Percentiles rank a stretch among this genome's conserved stretches.
phyloP scores from a whole-genome alignment of 2,113 vertebrate genomes.

The Tychaedon coryphoeus region DNA sequence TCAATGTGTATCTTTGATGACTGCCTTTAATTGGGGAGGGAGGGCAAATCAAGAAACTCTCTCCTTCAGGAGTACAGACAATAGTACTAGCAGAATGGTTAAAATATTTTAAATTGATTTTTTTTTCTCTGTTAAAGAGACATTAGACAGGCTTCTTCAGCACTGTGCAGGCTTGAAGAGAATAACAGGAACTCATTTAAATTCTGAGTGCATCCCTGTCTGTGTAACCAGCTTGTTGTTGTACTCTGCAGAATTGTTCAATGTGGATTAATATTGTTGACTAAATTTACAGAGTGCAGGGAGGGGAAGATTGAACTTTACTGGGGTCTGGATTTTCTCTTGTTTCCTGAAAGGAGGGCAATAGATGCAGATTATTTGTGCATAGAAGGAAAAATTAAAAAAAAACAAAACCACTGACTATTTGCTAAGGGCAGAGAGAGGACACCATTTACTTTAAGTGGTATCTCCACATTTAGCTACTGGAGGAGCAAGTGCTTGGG shows the following conservation, averaged over 20 bases:
- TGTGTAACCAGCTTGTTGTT: conserved; percentile 64
- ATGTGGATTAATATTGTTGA: conserved; percentile 65
- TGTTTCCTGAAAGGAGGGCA: conserved; percentile 10
- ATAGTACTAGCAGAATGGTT: neutral
- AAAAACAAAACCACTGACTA: neutral
- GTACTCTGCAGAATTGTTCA: conserved; percentile 57
- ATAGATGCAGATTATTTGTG: conserved; percentile 14
- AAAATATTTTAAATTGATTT: conserved; percentile 16
- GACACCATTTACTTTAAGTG: conserved; percentile 31
- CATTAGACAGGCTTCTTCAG: conserved; percentile 28
- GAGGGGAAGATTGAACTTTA: conserved; percentile 36
- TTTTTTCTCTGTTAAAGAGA: conserved; percentile 12
- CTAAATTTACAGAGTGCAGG: conserved; percentile 28
- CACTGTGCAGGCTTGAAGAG: conserved; percentile 38
- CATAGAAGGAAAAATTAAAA: neutral
- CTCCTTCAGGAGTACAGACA: neutral
- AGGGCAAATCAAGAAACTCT: neutral
- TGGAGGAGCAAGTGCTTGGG: conserved; percentile 35
- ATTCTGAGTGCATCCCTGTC: conserved; percentile 35
- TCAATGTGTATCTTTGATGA: conserved; percentile 11
- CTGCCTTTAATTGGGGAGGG: conserved; percentile 2
- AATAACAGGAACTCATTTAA: conserved; percentile 54
- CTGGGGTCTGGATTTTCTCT: conserved; percentile 27
- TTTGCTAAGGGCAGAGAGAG: conserved; percentile 35
- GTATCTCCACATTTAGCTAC: conserved; percentile 42